Percentiles rank a stretch among this genome's conserved stretches.
phyloP scores from a whole-genome alignment of 2,797 vertebrate genomes.

The Channa striata region DNA sequence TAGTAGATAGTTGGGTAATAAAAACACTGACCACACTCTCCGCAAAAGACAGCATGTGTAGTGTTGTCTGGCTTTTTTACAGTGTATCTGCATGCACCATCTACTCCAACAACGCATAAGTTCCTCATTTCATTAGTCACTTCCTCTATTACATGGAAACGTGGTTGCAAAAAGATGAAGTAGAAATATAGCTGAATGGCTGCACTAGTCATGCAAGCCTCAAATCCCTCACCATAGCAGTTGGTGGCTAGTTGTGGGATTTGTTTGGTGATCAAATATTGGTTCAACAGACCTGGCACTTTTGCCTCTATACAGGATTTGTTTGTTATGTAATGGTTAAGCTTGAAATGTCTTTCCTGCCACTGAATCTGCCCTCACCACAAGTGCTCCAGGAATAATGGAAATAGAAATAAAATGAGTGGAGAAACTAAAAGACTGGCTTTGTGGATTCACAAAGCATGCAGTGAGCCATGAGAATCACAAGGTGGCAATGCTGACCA shows the following conservation, averaged over 20 bases:
- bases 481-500: slow-evolving; percentile 63
- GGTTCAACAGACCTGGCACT: not conserved
- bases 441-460: not conserved
- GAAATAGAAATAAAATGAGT: not conserved
- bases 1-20: not conserved
- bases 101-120: not conserved
- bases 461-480: slow-evolving; percentile 34
- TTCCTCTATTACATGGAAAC: slow-evolving; percentile 39
- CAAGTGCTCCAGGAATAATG: not conserved
- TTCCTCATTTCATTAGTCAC: slow-evolving; percentile 43
- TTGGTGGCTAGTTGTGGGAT: not conserved
- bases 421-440: not conserved
- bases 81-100: slow-evolving; percentile 3
- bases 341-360: not conserved
- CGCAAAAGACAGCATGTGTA: not conserved
- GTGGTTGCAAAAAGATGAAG: not conserved
- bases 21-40: not conserved
- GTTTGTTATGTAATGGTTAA: not conserved
- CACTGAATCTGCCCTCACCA: not conserved
- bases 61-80: not conserved
- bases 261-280: not conserved
- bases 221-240: not conserved
- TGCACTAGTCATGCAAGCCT: not conserved
- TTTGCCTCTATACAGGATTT: not conserved
- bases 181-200: not conserved